Percentiles rank a stretch among this genome's conserved stretches.
Conservation (phyloP, 2,797 vertebrate species). For the Aphelocoma californica region DNA sequence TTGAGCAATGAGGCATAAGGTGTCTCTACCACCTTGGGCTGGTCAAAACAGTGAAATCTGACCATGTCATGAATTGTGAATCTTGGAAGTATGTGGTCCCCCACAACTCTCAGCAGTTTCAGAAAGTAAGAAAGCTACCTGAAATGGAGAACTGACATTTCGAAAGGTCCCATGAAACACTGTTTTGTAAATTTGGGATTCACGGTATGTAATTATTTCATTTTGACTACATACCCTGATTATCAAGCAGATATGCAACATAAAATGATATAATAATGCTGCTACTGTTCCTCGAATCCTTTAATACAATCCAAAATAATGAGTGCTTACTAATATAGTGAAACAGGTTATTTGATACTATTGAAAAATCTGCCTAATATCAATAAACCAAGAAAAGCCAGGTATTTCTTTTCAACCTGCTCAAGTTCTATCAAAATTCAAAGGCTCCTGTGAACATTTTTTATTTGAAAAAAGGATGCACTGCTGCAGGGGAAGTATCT, state of each 20-base stretch:
- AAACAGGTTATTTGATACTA: background rate
- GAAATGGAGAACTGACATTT: background rate
- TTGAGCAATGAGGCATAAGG: background rate
- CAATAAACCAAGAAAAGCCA: background rate
- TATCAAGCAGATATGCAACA: background rate
- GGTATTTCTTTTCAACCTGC: background rate
- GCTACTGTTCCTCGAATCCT: background rate
- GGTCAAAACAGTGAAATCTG: background rate
- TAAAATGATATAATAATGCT: background rate
- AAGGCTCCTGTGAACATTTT: background rate
- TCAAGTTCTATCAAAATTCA: background rate
- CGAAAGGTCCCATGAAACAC: background rate
- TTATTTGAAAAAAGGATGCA: background rate
- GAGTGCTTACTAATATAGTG: background rate
- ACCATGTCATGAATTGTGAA: background rate
- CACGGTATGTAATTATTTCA: background rate
- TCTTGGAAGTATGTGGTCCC: background rate
- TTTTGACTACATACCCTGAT: background rate
- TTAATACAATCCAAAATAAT: background rate
- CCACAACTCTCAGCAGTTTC: background rate
- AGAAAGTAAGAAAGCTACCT: background rate
- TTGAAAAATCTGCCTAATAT: background rate
- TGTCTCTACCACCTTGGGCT: background rate
- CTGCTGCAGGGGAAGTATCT: background rate
- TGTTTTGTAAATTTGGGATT: background rate